A percentile compares a stretch with the other conserved stretches of the same genome.
phyloP scores from a whole-genome alignment of 35 echinoderm and acorn worm genomes.

The Heliocidaris tuberculata region DNA sequence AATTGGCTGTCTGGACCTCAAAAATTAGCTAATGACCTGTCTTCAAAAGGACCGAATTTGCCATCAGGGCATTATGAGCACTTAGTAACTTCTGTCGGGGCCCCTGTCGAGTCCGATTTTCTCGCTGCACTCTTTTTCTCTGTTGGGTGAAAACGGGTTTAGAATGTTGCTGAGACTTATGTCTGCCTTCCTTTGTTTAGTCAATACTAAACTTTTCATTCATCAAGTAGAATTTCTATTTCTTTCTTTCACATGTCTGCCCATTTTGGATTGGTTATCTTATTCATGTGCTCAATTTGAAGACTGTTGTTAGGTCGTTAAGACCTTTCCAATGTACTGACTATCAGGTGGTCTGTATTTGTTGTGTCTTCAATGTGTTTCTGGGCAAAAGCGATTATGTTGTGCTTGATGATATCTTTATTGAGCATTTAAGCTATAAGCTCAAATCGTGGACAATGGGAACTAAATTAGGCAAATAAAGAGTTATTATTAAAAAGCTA shows the following conservation, averaged over 20 bases:
- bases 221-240: background rate
- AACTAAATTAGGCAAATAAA: background rate
- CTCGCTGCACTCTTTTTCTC: background rate
- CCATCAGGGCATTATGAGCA: background rate
- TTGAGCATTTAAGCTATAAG: background rate
- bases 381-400: background rate
- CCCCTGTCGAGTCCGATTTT: background rate
- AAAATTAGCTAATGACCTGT: background rate
- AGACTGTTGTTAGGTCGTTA: background rate
- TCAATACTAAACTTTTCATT: constrained; percentile 4
- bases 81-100: background rate
- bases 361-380: background rate
- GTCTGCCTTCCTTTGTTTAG: background rate
- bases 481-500: background rate
- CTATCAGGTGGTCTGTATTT: background rate
- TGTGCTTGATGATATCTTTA: background rate
- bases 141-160: background rate
- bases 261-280: background rate
- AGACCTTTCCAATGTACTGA: background rate
- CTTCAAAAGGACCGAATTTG: constrained; percentile 1
- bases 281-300: background rate
- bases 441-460: background rate
- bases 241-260: background rate
- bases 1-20: background rate
- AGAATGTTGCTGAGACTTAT: background rate